Base-by-base conservation (phyloP, 2,888 invertebrate genomes). In the Meiosimyza platycephala region DNA sequence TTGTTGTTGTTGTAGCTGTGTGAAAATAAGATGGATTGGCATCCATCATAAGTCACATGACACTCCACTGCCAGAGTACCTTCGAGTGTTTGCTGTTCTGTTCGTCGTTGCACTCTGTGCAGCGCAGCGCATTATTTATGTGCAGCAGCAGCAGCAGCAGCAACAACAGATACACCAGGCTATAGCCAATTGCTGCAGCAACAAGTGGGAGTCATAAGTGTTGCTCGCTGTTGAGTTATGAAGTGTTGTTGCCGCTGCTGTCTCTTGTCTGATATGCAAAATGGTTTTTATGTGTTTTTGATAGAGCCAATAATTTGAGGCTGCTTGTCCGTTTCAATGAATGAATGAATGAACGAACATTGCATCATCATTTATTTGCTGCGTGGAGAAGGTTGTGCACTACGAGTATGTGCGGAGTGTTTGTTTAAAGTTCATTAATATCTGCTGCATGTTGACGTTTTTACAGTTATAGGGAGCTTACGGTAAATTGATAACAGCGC, bases 21-120 rank as follows among this genome's bases (percentile, higher is more conserved):
- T 16, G 50, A 22, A n/a, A 33, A 18, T 9, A 59, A 68, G 74
- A 74, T 72, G 66, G 72, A 74, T 74, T 74, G 66, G 66, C 66
- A 74, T 72, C 74, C 74, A 69, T 74, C 72, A 74, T 72, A 72
- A 72, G 69, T 33, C 72, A 74, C 72, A 70, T 72, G 68, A 60
- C 66, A 66, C 66, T 57, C 54, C 59, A 28, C 28, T 52, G 54
- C n/a, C 18, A 48, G 40, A 63, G 50, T 59, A 51, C 52, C 33
- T 54, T 63, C 48, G 22, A 60, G 33, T 55, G 33, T 28, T 22
- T 65, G 65, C 22, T 16, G 16, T n/a, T 62, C 22, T 16, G 16
- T n/a, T 62, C 54, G 28, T 50, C 6, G 11, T 55, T 11, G 11
- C 47, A 47, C 22, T 15, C 57, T 33, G 15, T 28, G 57, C 52